Conservation (phyloP, 2,797 vertebrate species). For the Macroramphosus scolopax region DNA sequence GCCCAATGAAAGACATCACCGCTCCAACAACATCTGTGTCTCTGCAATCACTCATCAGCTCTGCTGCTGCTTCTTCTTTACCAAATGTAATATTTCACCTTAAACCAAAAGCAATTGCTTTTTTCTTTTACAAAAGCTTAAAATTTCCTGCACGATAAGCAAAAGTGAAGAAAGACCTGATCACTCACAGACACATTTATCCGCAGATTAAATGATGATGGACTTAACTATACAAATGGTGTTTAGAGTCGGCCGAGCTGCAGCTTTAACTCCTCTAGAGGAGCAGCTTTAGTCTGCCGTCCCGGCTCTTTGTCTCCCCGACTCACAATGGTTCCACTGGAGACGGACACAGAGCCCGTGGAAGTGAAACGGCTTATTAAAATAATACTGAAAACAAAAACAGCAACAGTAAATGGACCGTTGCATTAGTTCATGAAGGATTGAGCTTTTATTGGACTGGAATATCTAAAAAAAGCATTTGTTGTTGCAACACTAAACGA, state of each 20-base stretch:
- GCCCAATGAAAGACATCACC: conserved; percentile 29
- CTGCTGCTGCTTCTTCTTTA: conserved; percentile 23
- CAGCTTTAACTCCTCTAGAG: conserved; percentile 55
- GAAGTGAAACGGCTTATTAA: conserved; percentile 58
- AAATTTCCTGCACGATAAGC: conserved; percentile 57
- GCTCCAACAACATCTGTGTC: conserved; percentile 29
- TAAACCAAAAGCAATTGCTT: conserved; percentile 45
- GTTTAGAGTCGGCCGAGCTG: conserved; percentile 56
- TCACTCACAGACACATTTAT: conserved; percentile 65
- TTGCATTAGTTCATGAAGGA: conserved; percentile 57
- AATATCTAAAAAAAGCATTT: conserved; percentile 61
- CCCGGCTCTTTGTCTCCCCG: conserved; percentile 43
- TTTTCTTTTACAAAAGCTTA: conserved; percentile 39
- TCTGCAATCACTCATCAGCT: conserved; percentile 40
- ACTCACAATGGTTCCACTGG: conserved; percentile 51
- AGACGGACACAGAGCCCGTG: conserved; percentile 44
- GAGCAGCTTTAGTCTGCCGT: conserved; percentile 60
- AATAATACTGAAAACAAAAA: conserved; percentile 49
- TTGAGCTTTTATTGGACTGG: conserved; percentile 59
- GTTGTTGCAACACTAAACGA: conserved; percentile 64
- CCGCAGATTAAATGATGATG: conserved; percentile 72
- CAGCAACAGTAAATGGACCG: conserved; percentile 44
- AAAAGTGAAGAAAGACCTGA: conserved; percentile 57
- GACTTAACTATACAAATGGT: conserved; percentile 62
- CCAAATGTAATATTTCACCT: conserved; percentile 31